Evolutionary conservation across 2,888 invertebrate species (phyloP).

Genomic region (Tetanocera ferruginea): DNA sequence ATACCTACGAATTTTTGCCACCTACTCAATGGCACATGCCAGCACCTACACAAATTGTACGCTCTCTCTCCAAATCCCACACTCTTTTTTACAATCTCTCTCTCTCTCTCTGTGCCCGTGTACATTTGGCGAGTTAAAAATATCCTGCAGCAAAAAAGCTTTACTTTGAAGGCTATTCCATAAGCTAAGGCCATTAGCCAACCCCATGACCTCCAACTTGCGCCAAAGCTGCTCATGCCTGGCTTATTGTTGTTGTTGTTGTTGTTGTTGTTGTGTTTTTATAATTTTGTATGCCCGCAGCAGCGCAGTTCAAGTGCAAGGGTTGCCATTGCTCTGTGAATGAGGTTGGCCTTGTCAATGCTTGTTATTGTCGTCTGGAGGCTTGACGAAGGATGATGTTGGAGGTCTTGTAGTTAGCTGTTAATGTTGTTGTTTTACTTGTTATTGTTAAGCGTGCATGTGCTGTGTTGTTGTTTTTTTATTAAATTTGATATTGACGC

Average conservation of each 20-base stretch:
- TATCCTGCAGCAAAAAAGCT: background rate
- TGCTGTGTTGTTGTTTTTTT: background rate
- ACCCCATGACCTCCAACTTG: background rate
- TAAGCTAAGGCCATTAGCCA: background rate
- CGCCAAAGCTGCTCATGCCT: background rate
- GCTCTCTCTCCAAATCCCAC: too few relatives aligned
- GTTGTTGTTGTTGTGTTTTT: background rate
- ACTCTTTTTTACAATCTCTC: background rate
- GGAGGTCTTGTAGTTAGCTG: conserved; percentile 3
- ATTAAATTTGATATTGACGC: background rate
- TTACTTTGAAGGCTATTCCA: background rate
- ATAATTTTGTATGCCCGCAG: background rate
- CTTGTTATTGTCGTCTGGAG: conserved; percentile 25
- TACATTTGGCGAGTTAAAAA: background rate
- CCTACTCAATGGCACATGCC: too few relatives aligned
- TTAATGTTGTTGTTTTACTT: conserved; percentile 5
- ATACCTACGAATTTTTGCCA: too few relatives aligned
- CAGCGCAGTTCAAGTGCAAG: conserved; percentile 62
- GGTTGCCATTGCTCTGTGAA: conserved; percentile 51
- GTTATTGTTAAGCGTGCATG: background rate
- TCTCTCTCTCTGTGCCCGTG: background rate
- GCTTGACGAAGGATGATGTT: conserved; percentile 11
- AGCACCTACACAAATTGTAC: too few relatives aligned
- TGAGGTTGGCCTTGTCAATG: conserved; percentile 46
- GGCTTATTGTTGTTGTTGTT: background rate